Base-by-base conservation (phyloP, 2,888 invertebrate genomes). In the Aplocera efformata region DNA sequence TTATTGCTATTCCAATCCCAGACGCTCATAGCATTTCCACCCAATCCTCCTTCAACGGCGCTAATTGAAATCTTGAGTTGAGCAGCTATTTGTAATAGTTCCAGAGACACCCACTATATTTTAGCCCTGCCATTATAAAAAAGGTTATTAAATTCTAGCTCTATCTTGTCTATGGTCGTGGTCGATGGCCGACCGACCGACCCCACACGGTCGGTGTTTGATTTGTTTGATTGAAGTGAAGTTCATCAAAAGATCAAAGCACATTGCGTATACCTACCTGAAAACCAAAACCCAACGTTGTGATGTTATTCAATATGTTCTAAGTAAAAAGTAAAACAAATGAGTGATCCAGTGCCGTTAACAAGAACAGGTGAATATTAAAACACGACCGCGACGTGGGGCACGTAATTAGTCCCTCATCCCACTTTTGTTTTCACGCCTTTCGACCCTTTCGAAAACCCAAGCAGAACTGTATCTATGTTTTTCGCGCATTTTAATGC, bases 131-230 rank as follows among this genome's bases (percentile, higher is more conserved):
- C n/a, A n/a, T n/a, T n/a, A n/a, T n/a, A n/a, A n/a, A n/a, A n/a
- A n/a, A n/a, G n/a, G n/a, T n/a, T n/a, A n/a, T n/a, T n/a, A n/a
- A n/a, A n/a, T n/a, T n/a, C n/a, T n/a, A n/a, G n/a, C n/a, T n/a
- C n/a, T n/a, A n/a, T n/a, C n/a, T n/a, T n/a, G 47, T 51, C 57
- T 62, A 63, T 68, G 72, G 68, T 62, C 60, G 70, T 68, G 72
- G 68, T 62, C 60, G 70, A 76, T 75, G 74, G 74, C 71, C 65
- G 74, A 79, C 75, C 74, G 79, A n/a, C n/a, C n/a, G n/a, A n/a
- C n/a, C n/a, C n/a, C n/a, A n/a, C n/a, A n/a, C n/a, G n/a, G n/a
- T n/a, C 71, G 67, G 74, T 76, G 72, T 72, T 74, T 72, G 31
- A 21, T 65, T 8, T 67, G n/a, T n/a, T n/a, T n/a, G n/a, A n/a